Conservation (phyloP, 64 coral and sea anemone species). For the Actinia equina region DNA sequence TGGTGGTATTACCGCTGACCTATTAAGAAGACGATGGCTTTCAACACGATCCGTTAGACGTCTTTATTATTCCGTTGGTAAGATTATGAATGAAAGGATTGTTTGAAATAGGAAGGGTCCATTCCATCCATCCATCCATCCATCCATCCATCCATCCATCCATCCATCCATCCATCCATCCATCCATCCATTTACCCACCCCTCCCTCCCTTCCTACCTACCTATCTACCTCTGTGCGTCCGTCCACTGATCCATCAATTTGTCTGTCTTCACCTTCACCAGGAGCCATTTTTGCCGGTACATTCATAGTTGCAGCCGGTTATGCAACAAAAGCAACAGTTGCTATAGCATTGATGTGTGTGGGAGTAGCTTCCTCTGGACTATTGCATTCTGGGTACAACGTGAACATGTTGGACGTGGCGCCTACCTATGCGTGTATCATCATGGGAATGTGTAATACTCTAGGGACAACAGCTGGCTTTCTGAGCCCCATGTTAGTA, state of each 20-base stretch:
- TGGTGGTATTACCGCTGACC: constrained; percentile 82
- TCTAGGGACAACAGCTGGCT: constrained; percentile 67
- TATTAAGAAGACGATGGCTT: constrained; percentile 65
- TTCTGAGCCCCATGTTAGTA: constrained; percentile 75
- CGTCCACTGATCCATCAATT: too few relatives aligned
- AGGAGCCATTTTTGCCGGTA: constrained; percentile 76
- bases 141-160: too few relatives aligned
- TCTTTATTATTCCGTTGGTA: constrained; percentile 76
- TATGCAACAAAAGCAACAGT: constrained; percentile 52
- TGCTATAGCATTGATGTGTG: constrained; percentile 74
- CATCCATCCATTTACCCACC: too few relatives aligned
- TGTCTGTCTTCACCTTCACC: neutral
- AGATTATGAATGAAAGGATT: neutral
- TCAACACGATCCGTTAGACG: constrained; percentile 63
- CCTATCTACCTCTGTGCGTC: too few relatives aligned
- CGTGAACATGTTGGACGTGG: constrained; percentile 90
- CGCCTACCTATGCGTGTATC: constrained; percentile 73
- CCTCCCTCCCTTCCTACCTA: too few relatives aligned
- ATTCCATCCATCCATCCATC: neutral
- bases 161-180: too few relatives aligned
- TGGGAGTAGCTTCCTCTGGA: constrained; percentile 74
- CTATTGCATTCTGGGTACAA: constrained; percentile 88
- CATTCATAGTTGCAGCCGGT: constrained; percentile 62
- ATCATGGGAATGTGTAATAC: constrained; percentile 88
- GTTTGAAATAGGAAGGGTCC: neutral